Percentiles rank a stretch among this genome's conserved stretches.
Evolutionary conservation across 2,797 vertebrate species (phyloP).

Genomic region (Sarcoramphus papa): DNA sequence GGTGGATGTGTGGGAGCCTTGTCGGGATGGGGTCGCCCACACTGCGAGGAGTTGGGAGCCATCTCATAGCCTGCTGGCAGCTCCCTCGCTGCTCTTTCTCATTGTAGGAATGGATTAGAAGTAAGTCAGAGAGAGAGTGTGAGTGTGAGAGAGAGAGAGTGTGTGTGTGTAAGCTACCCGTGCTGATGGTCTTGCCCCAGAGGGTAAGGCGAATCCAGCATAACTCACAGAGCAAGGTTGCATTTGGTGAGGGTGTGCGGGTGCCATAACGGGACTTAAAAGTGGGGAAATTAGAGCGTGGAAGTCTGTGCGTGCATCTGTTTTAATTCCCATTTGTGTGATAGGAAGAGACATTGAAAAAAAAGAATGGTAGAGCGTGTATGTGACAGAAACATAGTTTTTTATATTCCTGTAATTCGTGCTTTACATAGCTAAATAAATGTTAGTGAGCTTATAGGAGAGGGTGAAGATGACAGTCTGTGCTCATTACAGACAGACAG

Average conservation of each 20-base stretch:
- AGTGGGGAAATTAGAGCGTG: neutral
- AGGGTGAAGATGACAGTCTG: neutral
- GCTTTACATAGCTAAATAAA: neutral
- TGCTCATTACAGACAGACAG: neutral
- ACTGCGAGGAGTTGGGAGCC: neutral
- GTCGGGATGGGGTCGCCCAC: accelerated
- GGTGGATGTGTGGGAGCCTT: accelerated
- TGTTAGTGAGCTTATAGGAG: neutral
- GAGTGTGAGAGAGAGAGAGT: no score
- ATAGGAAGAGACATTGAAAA: neutral
- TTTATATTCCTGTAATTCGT: neutral
- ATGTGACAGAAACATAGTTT: neutral
- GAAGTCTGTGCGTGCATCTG: neutral
- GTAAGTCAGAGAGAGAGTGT: no score
- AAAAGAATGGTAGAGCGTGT: neutral
- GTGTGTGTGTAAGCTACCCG: neutral
- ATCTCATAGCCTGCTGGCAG: neutral
- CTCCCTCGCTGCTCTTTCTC: neutral
- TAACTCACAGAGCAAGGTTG: neutral
- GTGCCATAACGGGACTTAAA: neutral
- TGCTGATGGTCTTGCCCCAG: neutral
- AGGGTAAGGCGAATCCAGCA: neutral
- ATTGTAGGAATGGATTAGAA: neutral
- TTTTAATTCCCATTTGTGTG: neutral
- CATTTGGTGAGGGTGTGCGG: neutral